Evolutionary conservation across 2,797 vertebrate species (phyloP), one percentile per base, ranked within the genome.

Genomic region (Oreochromis mossambicus): DNA sequence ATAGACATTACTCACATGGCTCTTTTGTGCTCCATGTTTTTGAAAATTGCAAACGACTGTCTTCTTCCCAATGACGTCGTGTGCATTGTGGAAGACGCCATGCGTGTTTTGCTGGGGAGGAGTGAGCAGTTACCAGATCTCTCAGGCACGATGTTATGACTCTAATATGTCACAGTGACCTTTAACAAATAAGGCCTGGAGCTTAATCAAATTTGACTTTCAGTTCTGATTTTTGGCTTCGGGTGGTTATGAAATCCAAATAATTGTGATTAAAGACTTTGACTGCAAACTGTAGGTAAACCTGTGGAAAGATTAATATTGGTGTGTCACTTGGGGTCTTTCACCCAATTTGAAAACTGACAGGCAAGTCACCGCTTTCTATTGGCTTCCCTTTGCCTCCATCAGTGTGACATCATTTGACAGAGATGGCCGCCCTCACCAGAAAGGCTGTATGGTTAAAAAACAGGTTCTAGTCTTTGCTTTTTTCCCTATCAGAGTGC

Each of bases 241-340:
- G 9, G 19, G 14, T 24, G 24, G 5, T 73, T 73, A 0, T 48
- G 4, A 73, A 48, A 29, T 29, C 14, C 24, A 48, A 29, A 73
- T 13, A 29, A 73, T 29, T 73, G 43, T 12, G 24, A 32, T 73
- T 21, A 48, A 73, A 48, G 4, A 73, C 26, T 8, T 48, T 24
- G 11, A 2, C 68, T 73, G 15, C 24, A 73, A 48, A 1, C 2
- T 75, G 68, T 2, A 46, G 68, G 21, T 10, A 29, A 48, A 48
- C 68, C 0, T 26, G 15, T 73, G 43, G 9, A 29, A 0, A 9
- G 9, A 8, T 73, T 73, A 19, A 29, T 0, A 3, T 29, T 17
- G 46, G 15, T 9, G 0, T 43, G 24, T 19, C 43, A 5, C 10
- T 73, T 29, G 6, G 1, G 43, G 41, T 5, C 24, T 29, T 12